Evolutionary conservation across 2,113 vertebrate genomes (phyloP).

Genomic region (Rattus norvegicus): DNA sequence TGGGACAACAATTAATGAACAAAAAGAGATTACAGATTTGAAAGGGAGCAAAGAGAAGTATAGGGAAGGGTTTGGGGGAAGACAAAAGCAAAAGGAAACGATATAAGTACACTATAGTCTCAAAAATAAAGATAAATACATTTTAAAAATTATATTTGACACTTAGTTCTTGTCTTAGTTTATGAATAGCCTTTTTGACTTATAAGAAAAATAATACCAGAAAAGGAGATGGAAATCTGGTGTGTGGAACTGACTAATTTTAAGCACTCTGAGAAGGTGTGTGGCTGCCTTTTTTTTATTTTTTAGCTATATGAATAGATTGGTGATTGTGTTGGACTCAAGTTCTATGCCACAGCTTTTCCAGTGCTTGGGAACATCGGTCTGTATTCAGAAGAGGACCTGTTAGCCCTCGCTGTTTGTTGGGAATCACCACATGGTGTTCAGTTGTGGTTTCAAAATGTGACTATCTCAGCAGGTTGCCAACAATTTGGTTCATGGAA

Average conservation of each 20-base stretch:
- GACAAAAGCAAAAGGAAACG: background rate
- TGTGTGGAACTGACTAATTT: background rate
- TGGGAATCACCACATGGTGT: background rate
- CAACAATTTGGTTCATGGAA: conserved; percentile 30
- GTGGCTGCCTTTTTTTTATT: background rate
- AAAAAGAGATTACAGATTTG: background rate
- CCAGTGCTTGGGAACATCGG: background rate
- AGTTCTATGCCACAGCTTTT: background rate
- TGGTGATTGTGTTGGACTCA: background rate
- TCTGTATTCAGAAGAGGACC: conserved; percentile 14
- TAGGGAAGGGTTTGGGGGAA: background rate
- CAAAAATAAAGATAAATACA: background rate
- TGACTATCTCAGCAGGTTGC: conserved; percentile 4
- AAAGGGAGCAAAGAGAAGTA: background rate
- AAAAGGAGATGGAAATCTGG: background rate
- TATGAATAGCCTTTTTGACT: background rate
- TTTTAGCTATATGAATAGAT: background rate
- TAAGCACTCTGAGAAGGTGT: background rate
- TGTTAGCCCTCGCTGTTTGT: conserved; percentile 49
- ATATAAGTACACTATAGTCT: background rate
- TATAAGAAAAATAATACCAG: conserved; percentile 23
- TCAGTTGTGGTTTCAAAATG: conserved; percentile 50
- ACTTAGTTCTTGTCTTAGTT: background rate
- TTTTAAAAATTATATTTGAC: background rate
- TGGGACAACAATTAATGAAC: background rate